Base-by-base conservation (phyloP, 2,888 invertebrate species). In the Ormyrus nitidulus region DNA sequence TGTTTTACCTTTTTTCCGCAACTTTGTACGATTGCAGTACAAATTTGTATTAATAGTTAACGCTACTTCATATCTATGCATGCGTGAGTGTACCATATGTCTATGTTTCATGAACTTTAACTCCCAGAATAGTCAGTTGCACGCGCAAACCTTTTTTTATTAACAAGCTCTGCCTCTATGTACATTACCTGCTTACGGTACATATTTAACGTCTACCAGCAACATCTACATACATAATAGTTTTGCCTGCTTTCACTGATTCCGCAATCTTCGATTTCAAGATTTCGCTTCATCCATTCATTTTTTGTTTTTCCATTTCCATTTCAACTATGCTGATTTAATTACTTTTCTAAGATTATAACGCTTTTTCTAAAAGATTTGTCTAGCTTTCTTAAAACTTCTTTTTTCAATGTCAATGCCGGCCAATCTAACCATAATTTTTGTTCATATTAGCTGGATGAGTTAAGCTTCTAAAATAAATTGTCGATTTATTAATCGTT, bases 91-190 rank as follows among this genome's bases (percentile, higher is more conserved):
- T 81, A 70, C 44, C 44, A 58, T 64, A 58, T 69, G 9, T 70
- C 54, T 69, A 75, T 58, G 64, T 70, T 74, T 71, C 56, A 71
- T 76, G 61, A 76, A 56, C 49, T 76, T 54, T 62, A 13, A 56
- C 19, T 48, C 13, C 8, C 10, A 62, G 13, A 59, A 59, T 70
- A 49, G 64, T 62, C 70, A 68, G 34, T 69, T 56, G 48, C 53
- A 5, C 13, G 13, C 34, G 34, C 64, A 79, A 74, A 74, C 46
- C 34, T 34, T 54, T n/a, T 49, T 68, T 79, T 51, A 58, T 73
- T 11, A 79, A 78, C 78, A 77, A 78, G 78, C 66, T 75, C 70
- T 79, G 66, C 58, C 54, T 76, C 46, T 73, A 79, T 73, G 4
- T 81, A 76, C 76, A 76, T 72, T 64, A 58, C 34, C 54, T 58